phyloP scores from a whole-genome alignment of 2,797 vertebrate species.

The Phylloscopus collybita region DNA sequence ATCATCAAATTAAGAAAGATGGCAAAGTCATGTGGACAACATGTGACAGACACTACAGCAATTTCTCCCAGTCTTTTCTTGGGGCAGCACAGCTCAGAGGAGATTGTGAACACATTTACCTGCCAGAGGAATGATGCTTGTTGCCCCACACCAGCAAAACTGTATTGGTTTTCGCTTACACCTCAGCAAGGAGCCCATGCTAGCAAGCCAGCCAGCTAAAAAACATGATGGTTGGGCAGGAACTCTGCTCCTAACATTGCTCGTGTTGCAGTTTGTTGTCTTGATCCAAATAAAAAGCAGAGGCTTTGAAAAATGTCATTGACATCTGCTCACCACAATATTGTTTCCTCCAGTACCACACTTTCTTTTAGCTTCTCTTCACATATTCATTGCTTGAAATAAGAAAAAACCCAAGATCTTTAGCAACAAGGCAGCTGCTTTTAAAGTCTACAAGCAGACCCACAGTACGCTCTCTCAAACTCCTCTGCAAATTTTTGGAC shows the following conservation, averaged over 20 bases:
- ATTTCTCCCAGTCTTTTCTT: not conserved
- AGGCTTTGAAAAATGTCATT: not conserved
- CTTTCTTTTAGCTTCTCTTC: not conserved
- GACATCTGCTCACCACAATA: not conserved
- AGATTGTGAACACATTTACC: not conserved
- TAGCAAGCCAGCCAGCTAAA: not conserved
- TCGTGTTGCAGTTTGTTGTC: not conserved
- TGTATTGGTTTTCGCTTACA: not conserved
- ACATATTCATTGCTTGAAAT: not conserved
- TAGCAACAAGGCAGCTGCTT: not conserved
- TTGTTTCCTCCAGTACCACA: not conserved
- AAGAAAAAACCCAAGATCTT: not conserved
- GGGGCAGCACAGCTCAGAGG: not conserved
- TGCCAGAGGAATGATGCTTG: not conserved
- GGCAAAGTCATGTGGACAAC: not conserved
- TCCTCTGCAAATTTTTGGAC: not conserved
- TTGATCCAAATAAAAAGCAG: not conserved
- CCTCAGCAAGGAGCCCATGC: not conserved
- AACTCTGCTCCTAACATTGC: not conserved
- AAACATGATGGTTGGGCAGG: not conserved
- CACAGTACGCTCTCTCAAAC: not conserved
- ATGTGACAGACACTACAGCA: not conserved
- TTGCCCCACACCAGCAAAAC: not conserved
- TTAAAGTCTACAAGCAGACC: not conserved
- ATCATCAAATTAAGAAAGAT: not conserved